These are phyloP conservation scores for Apis florea DNA, from an alignment of 1,140 invertebrate species.

Conservation along the genomic window DNA sequence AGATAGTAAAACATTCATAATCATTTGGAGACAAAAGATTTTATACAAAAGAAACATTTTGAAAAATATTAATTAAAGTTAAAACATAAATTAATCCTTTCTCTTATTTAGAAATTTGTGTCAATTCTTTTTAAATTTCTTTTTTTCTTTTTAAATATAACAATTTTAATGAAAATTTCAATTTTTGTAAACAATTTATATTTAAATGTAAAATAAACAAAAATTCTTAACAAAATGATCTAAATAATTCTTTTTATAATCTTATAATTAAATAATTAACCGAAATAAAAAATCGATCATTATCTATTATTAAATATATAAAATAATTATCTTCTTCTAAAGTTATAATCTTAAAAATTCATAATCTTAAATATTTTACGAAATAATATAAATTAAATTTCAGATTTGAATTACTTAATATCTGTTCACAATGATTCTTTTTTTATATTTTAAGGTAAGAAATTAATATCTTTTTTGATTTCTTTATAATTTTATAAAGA, in stretches of 20 bases:
- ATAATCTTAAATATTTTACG: neutral
- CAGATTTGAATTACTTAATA: neutral
- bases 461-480: neutral
- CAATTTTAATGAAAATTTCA: neutral
- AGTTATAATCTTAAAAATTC: neutral
- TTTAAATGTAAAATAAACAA: too few relatives aligned
- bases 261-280: neutral
- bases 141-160: too few relatives aligned
- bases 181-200: neutral
- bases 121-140: too few relatives aligned
- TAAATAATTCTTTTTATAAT: neutral
- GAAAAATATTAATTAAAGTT: neutral
- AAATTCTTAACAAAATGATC: neutral
- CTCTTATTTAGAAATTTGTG: neutral
- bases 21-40: neutral
- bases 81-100: neutral
- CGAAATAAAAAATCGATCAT: too few relatives aligned
- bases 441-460: neutral
- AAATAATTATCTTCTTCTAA: neutral
- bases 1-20: neutral
- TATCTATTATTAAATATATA: neutral
- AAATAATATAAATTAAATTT: neutral
- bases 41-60: neutral
- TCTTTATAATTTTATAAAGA: too few relatives aligned
- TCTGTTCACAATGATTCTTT: neutral